A percentile compares a stretch with the other conserved stretches of the same genome.
Evolutionary conservation across 2,888 invertebrate genomes (phyloP).

Genomic region (Cryptus viduatorius): DNA sequence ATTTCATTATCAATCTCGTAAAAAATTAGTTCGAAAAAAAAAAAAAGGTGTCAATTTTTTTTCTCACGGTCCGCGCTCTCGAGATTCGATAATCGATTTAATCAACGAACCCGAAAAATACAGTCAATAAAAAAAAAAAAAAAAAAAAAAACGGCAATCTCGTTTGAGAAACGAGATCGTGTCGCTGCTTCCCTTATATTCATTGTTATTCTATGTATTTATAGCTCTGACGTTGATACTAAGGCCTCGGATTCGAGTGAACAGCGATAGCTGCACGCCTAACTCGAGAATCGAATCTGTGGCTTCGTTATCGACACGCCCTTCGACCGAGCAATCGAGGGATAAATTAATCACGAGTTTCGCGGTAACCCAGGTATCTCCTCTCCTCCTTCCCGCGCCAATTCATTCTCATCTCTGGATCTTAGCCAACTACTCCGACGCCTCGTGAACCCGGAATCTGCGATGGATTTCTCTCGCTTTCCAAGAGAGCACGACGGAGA

Average conservation of each 20-base stretch:
- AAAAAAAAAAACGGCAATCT: neutral
- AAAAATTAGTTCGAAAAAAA: no score
- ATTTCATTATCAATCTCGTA: no score
- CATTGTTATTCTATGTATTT: neutral
- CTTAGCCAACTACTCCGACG: constrained; percentile 48
- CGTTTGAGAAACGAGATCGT: neutral
- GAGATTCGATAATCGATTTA: no score
- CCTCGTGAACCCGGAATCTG: constrained; percentile 17
- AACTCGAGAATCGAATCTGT: constrained; percentile 40
- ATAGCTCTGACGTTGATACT: constrained; percentile 24
- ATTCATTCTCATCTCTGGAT: constrained; percentile 45
- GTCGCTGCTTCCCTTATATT: neutral
- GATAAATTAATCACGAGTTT: constrained; percentile 59
- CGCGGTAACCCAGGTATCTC: constrained; percentile 16
- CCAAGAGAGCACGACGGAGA: neutral
- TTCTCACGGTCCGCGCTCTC: no score
- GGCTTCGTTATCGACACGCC: constrained; percentile 53
- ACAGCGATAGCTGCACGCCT: neutral
- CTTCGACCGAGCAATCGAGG: constrained; percentile 44
- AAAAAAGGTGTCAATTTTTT: no score
- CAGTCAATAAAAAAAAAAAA: neutral
- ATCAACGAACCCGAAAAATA: no score
- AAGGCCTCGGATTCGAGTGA: neutral
- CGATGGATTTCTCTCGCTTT: constrained; percentile 5
- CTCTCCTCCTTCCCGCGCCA: constrained; percentile 18